Percentiles rank a stretch among this genome's conserved stretches.
phyloP scores from a whole-genome alignment of 2,888 invertebrate genomes.

The Dasypolia templi region DNA sequence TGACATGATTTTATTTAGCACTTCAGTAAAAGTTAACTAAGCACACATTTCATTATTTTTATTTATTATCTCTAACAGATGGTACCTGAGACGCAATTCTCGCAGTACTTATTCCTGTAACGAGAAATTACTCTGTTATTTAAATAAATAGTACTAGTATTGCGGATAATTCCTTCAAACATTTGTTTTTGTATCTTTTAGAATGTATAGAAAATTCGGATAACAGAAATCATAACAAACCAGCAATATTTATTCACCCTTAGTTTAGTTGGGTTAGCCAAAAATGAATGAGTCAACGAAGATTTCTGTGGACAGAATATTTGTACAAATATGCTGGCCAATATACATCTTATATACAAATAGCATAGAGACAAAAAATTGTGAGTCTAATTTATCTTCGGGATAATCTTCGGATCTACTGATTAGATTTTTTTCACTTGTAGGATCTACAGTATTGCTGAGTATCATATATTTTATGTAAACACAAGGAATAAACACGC shows the following conservation, averaged over 20 bases:
- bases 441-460: no score
- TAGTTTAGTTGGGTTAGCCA: not conserved
- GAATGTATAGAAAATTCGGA: no score
- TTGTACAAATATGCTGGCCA: no score
- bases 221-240: not conserved
- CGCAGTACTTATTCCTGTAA: not conserved
- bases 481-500: no score
- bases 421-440: no score
- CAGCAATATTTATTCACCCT: not conserved
- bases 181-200: not conserved
- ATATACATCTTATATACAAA: no score
- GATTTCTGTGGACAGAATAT: not conserved
- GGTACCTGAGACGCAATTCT: not conserved
- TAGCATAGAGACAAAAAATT: no score
- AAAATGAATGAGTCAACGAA: not conserved
- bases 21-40: not conserved
- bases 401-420: no score
- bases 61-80: not conserved
- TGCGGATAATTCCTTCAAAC: conserved; percentile 1
- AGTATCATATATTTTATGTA: no score
- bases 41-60: not conserved
- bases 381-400: no score
- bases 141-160: conserved; percentile 2
- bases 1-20: no score
- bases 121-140: not conserved